phyloP scores from a whole-genome alignment of 2,113 vertebrate species.

The Heterocephalus glaber region DNA sequence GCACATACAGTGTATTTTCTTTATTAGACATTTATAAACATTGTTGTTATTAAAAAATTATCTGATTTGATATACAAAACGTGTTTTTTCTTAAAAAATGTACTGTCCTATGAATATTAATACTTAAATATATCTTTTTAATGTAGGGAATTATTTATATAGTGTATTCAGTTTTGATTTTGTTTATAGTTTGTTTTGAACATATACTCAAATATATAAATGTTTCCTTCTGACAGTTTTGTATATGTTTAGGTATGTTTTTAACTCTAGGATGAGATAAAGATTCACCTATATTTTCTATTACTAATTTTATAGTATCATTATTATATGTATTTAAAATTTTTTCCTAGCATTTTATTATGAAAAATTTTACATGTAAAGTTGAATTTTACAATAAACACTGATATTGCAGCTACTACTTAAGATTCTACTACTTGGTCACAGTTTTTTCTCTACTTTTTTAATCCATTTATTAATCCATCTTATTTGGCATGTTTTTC shows the following conservation, averaged over 20 bases:
- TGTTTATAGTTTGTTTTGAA: neutral
- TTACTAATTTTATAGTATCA: slow-evolving; percentile 1
- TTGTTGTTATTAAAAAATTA: neutral
- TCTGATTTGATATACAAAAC: neutral
- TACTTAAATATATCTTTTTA: slow-evolving; percentile 30
- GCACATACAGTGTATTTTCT: neutral
- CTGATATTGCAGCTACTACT: neutral
- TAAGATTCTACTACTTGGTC: neutral
- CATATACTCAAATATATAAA: neutral
- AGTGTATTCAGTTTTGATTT: neutral
- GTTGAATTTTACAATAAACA: neutral
- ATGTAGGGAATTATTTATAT: neutral
- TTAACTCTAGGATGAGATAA: slow-evolving; percentile 19
- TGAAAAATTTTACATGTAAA: slow-evolving; percentile 48
- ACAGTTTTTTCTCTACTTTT: neutral
- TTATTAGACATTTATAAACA: neutral
- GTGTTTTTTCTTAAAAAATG: neutral
- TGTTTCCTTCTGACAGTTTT: slow-evolving; percentile 52
- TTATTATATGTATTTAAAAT: neutral
- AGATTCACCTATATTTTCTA: neutral
- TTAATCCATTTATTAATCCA: neutral
- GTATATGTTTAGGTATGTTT: neutral
- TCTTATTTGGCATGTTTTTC: neutral
- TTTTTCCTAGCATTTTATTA: slow-evolving; percentile 34
- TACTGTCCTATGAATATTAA: neutral